These are phyloP conservation scores for Hapalemur alaotrensis DNA, from an alignment of 2,797 vertebrate genomes.

Conservation along the genomic window DNA sequence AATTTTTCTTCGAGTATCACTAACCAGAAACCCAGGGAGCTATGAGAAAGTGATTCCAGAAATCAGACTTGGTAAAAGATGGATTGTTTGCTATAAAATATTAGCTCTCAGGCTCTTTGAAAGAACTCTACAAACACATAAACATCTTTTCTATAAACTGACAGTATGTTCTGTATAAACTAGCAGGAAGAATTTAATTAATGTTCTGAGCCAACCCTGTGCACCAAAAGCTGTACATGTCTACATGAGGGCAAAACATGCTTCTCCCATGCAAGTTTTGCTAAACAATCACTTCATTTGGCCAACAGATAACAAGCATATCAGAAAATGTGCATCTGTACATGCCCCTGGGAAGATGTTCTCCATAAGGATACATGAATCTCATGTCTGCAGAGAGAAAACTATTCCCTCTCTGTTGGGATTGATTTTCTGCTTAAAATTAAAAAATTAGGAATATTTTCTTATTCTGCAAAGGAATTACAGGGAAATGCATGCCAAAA, in stretches of 20 bases:
- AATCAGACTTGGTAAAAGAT: conserved; percentile 33
- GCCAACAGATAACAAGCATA: background rate
- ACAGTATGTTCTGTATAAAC: conserved; percentile 2
- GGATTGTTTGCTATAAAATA: conserved; percentile 53
- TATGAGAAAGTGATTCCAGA: conserved; percentile 47
- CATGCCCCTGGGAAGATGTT: background rate
- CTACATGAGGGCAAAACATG: background rate
- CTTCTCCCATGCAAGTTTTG: background rate
- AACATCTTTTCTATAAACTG: conserved; percentile 46
- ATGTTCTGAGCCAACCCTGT: background rate
- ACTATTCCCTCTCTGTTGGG: background rate
- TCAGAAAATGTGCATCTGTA: background rate
- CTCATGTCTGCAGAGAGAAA: conserved; percentile 27
- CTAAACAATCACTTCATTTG: conserved; percentile 27
- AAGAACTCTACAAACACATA: conserved; percentile 46
- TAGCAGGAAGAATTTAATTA: conserved; percentile 51
- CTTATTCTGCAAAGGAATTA: conserved; percentile 39
- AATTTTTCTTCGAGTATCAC: conserved; percentile 24
- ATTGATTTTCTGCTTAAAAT: conserved; percentile 62
- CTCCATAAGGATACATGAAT: background rate
- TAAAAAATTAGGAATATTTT: conserved; percentile 67
- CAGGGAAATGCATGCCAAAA: conserved; percentile 49
- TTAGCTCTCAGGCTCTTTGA: conserved; percentile 27
- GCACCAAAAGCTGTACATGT: background rate
- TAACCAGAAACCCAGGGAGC: background rate